Evolutionary conservation across 2,888 invertebrate genomes (phyloP), one percentile per base, ranked within the genome.

Genomic region (Xanthia icteritia): DNA sequence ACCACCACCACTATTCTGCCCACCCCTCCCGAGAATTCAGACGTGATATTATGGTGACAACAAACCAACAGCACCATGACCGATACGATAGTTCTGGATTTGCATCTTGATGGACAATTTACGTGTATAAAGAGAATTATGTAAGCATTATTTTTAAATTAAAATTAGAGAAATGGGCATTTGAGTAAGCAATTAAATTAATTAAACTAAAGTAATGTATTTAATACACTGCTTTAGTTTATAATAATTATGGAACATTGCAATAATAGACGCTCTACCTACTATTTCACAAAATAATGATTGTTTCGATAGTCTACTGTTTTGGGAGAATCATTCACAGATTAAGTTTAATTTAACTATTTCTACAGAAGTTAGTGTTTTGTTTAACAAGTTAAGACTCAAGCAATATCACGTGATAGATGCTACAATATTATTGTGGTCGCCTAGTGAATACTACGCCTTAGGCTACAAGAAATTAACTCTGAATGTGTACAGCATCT

Each of bases 381-480:
- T 31, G 13, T 56, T 72, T 42, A n/a, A 42, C n/a, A 42, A n/a
- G 8, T 15, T 8, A 15, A 36, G 2, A 54, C n/a, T 39, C 13
- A n/a, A 68, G 31, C 8, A 15, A 48, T 23, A 27, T 5, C 8
- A 8, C 20, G 31, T 23, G 48, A 45, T 5, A 9, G 65, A 4
- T 13, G 66, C 42, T 66, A 31, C 31, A 23, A 67, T 48, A 23
- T 31, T 23, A n/a, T 11, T 68, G 54, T 36, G 4, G 17, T 58
- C 67, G 23, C 11, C 27, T 48, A 31, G 54, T 72, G 36, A 42
- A 42, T 27, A 64, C n/a, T 39, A 0, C 11, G 20, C 84, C 60
- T 36, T 36, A 60, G 51, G 45, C 63, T 54, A 23, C 42, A 42
- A 60, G 31, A 66, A 8, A 67, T 63, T 42, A 69, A 8, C 45